Percentiles rank a stretch among this genome's conserved stretches.
These are phyloP conservation scores for Lateolabrax maculatus DNA, from an alignment of 2,797 vertebrate species.

Conservation along the genomic window DNA sequence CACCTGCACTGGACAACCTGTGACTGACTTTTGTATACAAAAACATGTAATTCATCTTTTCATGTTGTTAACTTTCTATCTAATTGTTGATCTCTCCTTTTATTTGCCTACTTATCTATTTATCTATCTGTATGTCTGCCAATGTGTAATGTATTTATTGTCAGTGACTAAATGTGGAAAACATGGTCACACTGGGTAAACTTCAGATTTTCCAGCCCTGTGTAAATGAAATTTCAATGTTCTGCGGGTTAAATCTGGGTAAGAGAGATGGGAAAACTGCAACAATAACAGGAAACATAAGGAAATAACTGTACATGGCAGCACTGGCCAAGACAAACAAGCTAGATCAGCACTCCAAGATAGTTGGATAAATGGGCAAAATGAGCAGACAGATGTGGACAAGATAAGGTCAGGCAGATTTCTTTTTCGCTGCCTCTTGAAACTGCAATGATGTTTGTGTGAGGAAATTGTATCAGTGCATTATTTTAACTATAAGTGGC, in stretches of 20 bases:
- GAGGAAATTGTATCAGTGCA: conserved; percentile 18
- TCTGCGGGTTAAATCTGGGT: conserved; percentile 58
- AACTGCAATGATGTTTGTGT: conserved; percentile 20
- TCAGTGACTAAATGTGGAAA: conserved; percentile 56
- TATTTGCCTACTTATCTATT: conserved; percentile 31
- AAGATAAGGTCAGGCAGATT: conserved; percentile 63
- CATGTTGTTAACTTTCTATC: neutral
- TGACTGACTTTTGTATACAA: conserved; percentile 11
- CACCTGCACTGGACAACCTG: conserved; percentile 28
- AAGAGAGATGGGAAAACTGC: conserved; percentile 71
- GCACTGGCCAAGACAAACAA: conserved; percentile 75
- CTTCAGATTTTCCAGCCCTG: conserved; percentile 37
- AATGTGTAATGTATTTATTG: conserved; percentile 34
- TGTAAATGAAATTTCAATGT: conserved; percentile 51
- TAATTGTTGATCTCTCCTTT: neutral
- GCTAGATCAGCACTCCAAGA: conserved; percentile 53
- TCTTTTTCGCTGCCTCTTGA: conserved; percentile 41
- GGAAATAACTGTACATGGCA: conserved; percentile 65
- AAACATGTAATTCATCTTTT: conserved; percentile 6
- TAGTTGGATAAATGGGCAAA: conserved; percentile 57
- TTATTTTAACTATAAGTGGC: conserved; percentile 39
- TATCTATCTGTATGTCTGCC: conserved; percentile 8
- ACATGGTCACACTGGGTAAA: conserved; percentile 58
- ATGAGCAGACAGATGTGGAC: conserved; percentile 67
- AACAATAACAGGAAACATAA: conserved; percentile 79